phyloP scores from a whole-genome alignment of 2,113 vertebrate genomes.

The Chaetodon auriga region DNA sequence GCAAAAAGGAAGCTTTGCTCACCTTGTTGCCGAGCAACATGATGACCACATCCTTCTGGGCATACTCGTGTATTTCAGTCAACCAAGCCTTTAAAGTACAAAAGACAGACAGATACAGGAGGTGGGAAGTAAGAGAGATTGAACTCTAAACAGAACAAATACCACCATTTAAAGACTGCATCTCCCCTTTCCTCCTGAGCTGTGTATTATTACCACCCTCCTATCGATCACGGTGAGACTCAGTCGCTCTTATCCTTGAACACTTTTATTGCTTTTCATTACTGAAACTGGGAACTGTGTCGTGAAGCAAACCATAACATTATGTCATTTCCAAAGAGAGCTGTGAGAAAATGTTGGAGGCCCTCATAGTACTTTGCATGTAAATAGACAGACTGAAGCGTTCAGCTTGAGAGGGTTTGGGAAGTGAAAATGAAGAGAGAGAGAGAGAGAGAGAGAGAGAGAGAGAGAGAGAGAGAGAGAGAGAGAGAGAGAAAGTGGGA shows the following conservation, averaged over 20 bases:
- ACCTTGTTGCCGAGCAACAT: constrained; percentile 99
- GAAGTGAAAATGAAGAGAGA: constrained; percentile 34
- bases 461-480: not conserved
- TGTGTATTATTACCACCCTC: constrained; percentile 26
- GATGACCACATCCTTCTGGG: constrained; percentile 98
- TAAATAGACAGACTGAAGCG: constrained; percentile 35
- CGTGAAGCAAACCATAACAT: constrained; percentile 43
- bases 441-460: not conserved
- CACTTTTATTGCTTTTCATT: constrained; percentile 74
- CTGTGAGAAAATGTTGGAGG: constrained; percentile 24
- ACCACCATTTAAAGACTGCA: constrained; percentile 12
- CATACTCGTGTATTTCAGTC: constrained; percentile 95
- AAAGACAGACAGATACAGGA: constrained; percentile 45
- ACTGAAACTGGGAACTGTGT: constrained; percentile 45
- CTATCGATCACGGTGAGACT: constrained; percentile 57
- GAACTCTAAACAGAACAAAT: constrained; percentile 41
- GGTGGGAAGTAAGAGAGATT: not conserved
- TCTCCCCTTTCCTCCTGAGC: not conserved
- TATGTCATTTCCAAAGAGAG: constrained; percentile 39
- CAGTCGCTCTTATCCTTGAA: constrained; percentile 50
- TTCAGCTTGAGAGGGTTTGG: constrained; percentile 40
- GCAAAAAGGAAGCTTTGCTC: constrained; percentile 80
- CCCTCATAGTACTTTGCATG: constrained; percentile 45
- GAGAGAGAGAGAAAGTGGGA: not conserved
- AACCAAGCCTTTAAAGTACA: constrained; percentile 84